A percentile compares a stretch with the other conserved stretches of the same genome.
phyloP scores from a whole-genome alignment of 2,797 vertebrate genomes.

The Gymnodraco acuticeps region DNA sequence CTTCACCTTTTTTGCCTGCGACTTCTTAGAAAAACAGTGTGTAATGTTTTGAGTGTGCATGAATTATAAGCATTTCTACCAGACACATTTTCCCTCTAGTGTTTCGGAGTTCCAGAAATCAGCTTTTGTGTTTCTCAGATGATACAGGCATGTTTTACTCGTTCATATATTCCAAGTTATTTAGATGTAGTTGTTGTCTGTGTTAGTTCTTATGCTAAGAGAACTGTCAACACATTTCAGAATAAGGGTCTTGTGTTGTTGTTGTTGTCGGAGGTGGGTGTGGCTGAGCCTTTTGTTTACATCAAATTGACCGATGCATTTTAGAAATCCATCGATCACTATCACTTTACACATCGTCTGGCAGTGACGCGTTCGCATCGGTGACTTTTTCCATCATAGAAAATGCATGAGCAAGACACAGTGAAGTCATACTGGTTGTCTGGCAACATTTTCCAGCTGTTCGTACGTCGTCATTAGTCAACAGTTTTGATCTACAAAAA shows the following conservation, averaged over 20 bases:
- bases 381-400: constrained; percentile 76
- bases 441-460: constrained; percentile 15
- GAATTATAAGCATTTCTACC: not conserved
- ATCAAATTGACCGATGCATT: not conserved
- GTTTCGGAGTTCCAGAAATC: not conserved
- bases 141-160: not conserved
- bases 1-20: not conserved
- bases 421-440: constrained; percentile 43
- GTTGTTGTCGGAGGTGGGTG: not conserved
- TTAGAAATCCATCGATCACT: not conserved
- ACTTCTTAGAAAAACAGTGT: not conserved
- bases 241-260: not conserved
- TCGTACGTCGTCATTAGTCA: constrained; percentile 36
- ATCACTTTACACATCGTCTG: constrained; percentile 27
- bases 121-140: not conserved
- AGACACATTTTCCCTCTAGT: not conserved
- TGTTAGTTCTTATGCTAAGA: not conserved
- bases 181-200: not conserved
- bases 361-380: constrained; percentile 18
- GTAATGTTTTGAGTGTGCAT: not conserved
- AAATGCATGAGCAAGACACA: constrained; percentile 59
- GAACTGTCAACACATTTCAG: not conserved
- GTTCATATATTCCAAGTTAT: not conserved
- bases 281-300: constrained; percentile 21
- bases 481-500: constrained; percentile 1